Evolutionary conservation across 1,140 invertebrate genomes (phyloP).

Genomic region (Cydia amplana): DNA sequence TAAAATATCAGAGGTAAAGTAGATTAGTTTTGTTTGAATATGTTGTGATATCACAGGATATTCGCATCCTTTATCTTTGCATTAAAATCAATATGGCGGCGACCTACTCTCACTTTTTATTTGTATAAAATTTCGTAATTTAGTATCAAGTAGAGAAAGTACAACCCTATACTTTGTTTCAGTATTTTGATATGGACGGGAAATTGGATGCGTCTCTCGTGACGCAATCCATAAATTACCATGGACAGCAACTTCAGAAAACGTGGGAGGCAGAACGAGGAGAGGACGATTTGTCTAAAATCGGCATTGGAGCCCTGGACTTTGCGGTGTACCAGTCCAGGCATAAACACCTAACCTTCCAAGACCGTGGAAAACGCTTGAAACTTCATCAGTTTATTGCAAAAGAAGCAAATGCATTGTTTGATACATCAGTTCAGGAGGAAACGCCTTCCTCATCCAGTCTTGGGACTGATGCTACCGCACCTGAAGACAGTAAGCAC

Average conservation of each 20-base stretch:
- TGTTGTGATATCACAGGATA: not conserved
- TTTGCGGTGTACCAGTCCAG: slow-evolving; percentile 88
- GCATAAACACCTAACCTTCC: slow-evolving; percentile 87
- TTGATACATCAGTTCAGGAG: slow-evolving; percentile 81
- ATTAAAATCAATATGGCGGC: slow-evolving; percentile 20
- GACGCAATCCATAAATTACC: slow-evolving; percentile 87
- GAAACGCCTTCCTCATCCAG: slow-evolving; percentile 75
- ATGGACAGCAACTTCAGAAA: slow-evolving; percentile 91
- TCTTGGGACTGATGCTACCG: slow-evolving; percentile 60
- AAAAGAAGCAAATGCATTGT: slow-evolving; percentile 86
- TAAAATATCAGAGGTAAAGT: not conserved
- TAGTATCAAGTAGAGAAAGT: not conserved
- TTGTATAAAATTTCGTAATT: not conserved
- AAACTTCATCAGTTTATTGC: slow-evolving; percentile 91
- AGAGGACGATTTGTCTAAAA: slow-evolving; percentile 84
- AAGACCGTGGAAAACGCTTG: slow-evolving; percentile 89
- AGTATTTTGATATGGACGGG: slow-evolving; percentile 64
- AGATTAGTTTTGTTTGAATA: not conserved
- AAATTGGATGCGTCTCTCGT: slow-evolving; percentile 85
- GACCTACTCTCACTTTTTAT: slow-evolving; percentile 25
- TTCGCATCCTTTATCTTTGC: not conserved
- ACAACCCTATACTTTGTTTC: slow-evolving; percentile 36
- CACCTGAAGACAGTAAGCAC: slow-evolving; percentile 76
- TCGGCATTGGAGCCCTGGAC: slow-evolving; percentile 85
- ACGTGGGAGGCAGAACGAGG: slow-evolving; percentile 90